Base-by-base conservation (phyloP, 1,140 invertebrate genomes). In the Orchestia grillus region DNA sequence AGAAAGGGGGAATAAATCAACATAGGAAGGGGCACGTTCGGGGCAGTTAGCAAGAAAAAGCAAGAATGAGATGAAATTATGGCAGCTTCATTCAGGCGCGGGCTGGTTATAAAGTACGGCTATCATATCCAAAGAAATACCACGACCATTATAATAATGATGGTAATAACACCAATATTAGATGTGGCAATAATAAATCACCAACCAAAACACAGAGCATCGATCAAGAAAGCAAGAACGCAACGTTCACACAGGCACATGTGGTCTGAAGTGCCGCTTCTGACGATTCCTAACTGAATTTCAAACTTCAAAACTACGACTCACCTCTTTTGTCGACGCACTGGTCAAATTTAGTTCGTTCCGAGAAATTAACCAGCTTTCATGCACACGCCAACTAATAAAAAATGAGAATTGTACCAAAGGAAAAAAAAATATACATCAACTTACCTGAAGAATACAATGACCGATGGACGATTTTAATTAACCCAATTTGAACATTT, bases 131-230 rank as follows among this genome's bases (percentile, higher is more conserved):
- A 90, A 94, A 44, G 43, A 90, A 94, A 44, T 44, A 94, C 43
- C 43, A 94, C 40, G 44, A 47, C 36, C 44, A 47, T 47, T 40
- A 94, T 94, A 94, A 94, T 45, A 94, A 94, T 45, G 44, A 94
- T 94, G 44, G 92, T 94, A 94, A 94, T 94, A 94, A 94, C 44
- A 94, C 43, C 44, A 94, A 94, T 94, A 47, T 44, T 94, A 40
- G 44, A 47, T 44, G 43, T 94, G 41, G 44, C 44, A 94, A 94
- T 45, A 94, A 94, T 91, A 94, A 45, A 47, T 94, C 41, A 94
- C 92, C 92, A 94, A 94, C 92, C 92, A 94, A 94, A 94, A 94
- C 92, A 94, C 40, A 94, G 92, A 94, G 43, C 92, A 94, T 94
- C 44, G 92, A 19, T 94, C 92, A 94, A 94, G 43, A 16, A 94